These are phyloP conservation scores for Pegoplata infirma DNA, from an alignment of 2,888 invertebrate genomes.

Conservation along the genomic window DNA sequence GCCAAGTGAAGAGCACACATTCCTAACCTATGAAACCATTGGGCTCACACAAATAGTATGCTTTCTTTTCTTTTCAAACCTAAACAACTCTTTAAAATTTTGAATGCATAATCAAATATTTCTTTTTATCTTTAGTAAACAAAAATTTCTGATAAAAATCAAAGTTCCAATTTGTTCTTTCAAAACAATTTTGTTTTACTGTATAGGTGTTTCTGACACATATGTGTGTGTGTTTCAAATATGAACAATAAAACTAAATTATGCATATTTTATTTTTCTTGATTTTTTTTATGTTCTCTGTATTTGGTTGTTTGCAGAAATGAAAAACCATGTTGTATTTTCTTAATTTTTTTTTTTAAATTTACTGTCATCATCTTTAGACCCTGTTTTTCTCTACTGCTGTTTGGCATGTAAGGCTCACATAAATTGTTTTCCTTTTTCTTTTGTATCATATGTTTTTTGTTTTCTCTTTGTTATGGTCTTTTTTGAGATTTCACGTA, in stretches of 20 bases:
- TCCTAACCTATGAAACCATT: no score
- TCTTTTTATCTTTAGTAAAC: no score
- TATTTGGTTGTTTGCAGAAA: not conserved
- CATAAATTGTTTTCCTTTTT: constrained; percentile 7
- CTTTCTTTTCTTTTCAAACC: no score
- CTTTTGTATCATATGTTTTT: constrained; percentile 41
- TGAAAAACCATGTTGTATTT: constrained; percentile 10
- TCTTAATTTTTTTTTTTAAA: constrained; percentile 13
- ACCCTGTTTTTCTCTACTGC: not conserved
- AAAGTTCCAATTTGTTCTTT: no score
- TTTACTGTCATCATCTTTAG: constrained; percentile 14
- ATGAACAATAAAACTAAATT: constrained; percentile 8
- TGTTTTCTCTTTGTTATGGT: constrained; percentile 18
- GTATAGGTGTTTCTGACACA: no score
- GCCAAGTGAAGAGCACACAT: no score
- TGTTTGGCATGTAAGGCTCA: not conserved
- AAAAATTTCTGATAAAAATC: no score
- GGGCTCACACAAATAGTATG: no score
- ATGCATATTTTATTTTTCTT: not conserved
- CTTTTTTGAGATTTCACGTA: constrained; percentile 3
- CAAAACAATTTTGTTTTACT: no score
- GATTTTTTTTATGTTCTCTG: not conserved
- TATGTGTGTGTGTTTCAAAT: no score
- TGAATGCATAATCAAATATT: no score
- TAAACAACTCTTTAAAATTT: no score